phyloP scores from a whole-genome alignment of 2,888 invertebrate species.

The Nemotelus pantherinus region DNA sequence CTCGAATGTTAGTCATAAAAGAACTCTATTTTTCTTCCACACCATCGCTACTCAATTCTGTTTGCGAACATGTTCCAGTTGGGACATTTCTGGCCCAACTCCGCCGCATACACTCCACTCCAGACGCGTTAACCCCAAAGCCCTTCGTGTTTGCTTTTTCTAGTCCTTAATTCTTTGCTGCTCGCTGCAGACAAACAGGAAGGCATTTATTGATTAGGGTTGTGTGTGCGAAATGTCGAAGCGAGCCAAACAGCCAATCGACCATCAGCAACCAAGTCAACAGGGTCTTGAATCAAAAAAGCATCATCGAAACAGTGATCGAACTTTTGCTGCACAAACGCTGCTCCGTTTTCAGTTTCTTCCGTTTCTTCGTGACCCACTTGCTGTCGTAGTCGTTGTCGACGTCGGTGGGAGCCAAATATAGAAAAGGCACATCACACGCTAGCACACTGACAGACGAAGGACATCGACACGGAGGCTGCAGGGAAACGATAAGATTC shows the following conservation, averaged over 20 bases:
- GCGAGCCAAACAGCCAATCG: constrained; percentile 10
- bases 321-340: constrained; percentile 15
- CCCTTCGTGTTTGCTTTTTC: too few relatives aligned
- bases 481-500: constrained; percentile 25
- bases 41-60: not conserved
- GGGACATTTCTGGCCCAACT: too few relatives aligned
- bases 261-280: constrained; percentile 13
- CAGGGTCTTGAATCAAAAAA: constrained; percentile 8
- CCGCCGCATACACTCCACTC: too few relatives aligned
- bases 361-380: constrained; percentile 23
- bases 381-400: not conserved
- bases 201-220: constrained; percentile 38
- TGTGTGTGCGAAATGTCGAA: constrained; percentile 20
- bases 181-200: constrained; percentile 1
- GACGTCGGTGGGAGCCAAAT: not conserved
- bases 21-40: constrained; percentile 11
- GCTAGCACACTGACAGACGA: not conserved
- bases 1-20: constrained; percentile 27
- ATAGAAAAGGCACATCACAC: not conserved
- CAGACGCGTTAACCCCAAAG: too few relatives aligned
- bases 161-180: too few relatives aligned
- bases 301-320: constrained; percentile 17
- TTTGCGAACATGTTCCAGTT: not conserved
- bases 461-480: not conserved
- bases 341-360: constrained; percentile 24